A percentile compares a stretch with the other conserved stretches of the same genome.
Conservation (phyloP, 2,113 vertebrate species). For the Malurus melanocephalus region DNA sequence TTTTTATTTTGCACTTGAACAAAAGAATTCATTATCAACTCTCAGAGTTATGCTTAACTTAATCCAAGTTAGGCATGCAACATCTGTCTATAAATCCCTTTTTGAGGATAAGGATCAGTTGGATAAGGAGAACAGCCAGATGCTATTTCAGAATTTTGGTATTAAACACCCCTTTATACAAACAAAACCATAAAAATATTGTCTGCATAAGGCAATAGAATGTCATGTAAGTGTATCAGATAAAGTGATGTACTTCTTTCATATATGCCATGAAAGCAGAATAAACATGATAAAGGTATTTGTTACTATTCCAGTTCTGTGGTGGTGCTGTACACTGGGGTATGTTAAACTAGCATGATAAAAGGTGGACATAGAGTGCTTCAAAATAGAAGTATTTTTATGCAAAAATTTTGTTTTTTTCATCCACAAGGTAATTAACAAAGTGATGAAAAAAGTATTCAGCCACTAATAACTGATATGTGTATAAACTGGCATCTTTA, state of each 20-base stretch:
- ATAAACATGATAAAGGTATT: not conserved
- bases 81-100: not conserved
- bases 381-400: not conserved
- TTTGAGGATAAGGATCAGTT: not conserved
- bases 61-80: not conserved
- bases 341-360: not conserved
- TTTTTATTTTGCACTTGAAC: not conserved
- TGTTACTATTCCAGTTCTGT: not conserved
- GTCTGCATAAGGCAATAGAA: not conserved
- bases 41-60: not conserved
- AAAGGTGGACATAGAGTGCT: not conserved
- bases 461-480: not conserved
- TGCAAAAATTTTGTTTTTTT: not conserved
- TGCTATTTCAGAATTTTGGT: not conserved
- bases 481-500: not conserved
- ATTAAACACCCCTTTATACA: not conserved
- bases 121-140: constrained; percentile 23
- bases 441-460: not conserved
- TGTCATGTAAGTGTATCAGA: not conserved
- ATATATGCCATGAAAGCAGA: not conserved
- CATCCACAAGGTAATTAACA: not conserved
- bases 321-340: not conserved
- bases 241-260: not conserved
- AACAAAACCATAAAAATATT: not conserved
- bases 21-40: not conserved